These are phyloP conservation scores for Lerista edwardsae DNA, from an alignment of 2,797 vertebrate genomes.

Conservation along the genomic window DNA sequence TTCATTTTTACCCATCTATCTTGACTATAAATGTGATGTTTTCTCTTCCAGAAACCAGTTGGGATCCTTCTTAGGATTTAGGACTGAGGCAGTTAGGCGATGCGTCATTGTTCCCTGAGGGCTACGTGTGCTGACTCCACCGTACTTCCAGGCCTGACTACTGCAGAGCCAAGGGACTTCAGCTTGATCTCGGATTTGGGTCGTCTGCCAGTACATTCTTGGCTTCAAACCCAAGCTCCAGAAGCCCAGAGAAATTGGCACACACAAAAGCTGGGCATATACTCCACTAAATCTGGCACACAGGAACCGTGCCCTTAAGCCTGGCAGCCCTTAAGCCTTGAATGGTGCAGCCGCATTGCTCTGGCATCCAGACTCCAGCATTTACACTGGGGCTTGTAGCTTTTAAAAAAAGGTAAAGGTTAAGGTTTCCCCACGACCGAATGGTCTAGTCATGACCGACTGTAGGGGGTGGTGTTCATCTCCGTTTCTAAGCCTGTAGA, in stretches of 20 bases:
- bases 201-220: slow-evolving; percentile 3
- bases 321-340: slow-evolving; percentile 25
- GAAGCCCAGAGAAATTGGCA: slow-evolving; percentile 22
- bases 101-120: slow-evolving; percentile 1
- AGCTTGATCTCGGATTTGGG: slow-evolving; percentile 26
- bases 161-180: slow-evolving; percentile 20
- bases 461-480: too few relatives aligned
- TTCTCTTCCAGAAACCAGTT: slow-evolving; percentile 14
- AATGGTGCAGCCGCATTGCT: slow-evolving; percentile 16
- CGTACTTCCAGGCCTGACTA: slow-evolving; percentile 3
- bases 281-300: slow-evolving; percentile 14
- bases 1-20: slow-evolving; percentile 20
- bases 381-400: slow-evolving; percentile 31
- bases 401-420: too few relatives aligned
- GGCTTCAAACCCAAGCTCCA: slow-evolving; percentile 27
- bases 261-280: slow-evolving; percentile 19
- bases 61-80: slow-evolving; percentile 14
- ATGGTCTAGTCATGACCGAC: too few relatives aligned
- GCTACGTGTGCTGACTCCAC: slow-evolving; percentile 15
- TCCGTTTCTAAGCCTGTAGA: too few relatives aligned
- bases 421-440: too few relatives aligned
- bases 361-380: slow-evolving; percentile 28
- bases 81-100: slow-evolving; percentile 1
- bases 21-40: slow-evolving; percentile 1
- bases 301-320: background rate